phyloP scores from a whole-genome alignment of 2,888 invertebrate species.

The Dolomedes plantarius region DNA sequence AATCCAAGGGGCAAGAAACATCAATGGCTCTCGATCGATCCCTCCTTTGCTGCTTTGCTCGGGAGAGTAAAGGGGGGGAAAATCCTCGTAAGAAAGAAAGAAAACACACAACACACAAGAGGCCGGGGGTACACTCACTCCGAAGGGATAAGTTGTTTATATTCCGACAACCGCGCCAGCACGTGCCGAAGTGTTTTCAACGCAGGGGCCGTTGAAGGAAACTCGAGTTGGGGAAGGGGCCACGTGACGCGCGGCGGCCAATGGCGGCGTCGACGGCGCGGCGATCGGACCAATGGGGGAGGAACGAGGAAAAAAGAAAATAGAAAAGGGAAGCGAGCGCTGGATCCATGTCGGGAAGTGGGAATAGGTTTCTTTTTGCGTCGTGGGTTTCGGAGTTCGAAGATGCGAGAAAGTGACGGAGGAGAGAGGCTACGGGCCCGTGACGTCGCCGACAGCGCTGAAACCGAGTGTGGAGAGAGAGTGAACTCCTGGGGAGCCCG shows the following conservation, averaged over 20 bases:
- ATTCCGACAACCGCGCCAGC: slow-evolving; percentile 50
- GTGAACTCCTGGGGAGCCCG: no score
- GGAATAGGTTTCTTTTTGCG: slow-evolving; percentile 35
- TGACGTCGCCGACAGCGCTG: neutral
- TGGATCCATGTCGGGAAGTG: neutral
- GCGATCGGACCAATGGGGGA: neutral
- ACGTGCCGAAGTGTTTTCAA: slow-evolving; percentile 47
- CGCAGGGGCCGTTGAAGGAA: neutral
- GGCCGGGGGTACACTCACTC: neutral
- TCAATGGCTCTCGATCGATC: no score
- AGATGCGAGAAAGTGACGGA: neutral
- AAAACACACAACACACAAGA: neutral
- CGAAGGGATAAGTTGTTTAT: neutral
- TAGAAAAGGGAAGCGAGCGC: slow-evolving; percentile 11
- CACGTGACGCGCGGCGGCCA: slow-evolving; percentile 13
- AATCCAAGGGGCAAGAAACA: neutral
- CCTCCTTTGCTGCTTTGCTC: no score
- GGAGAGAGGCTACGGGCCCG: neutral
- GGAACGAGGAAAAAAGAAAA: neutral
- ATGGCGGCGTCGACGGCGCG: no score
- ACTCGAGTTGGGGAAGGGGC: neutral
- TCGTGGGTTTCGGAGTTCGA: neutral
- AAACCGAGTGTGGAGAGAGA: no score
- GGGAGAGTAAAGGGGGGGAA: no score
- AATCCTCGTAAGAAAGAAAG: neutral